These are phyloP conservation scores for Diadegma fenestrale DNA, from an alignment of 2,888 invertebrate species.

Conservation along the genomic window DNA sequence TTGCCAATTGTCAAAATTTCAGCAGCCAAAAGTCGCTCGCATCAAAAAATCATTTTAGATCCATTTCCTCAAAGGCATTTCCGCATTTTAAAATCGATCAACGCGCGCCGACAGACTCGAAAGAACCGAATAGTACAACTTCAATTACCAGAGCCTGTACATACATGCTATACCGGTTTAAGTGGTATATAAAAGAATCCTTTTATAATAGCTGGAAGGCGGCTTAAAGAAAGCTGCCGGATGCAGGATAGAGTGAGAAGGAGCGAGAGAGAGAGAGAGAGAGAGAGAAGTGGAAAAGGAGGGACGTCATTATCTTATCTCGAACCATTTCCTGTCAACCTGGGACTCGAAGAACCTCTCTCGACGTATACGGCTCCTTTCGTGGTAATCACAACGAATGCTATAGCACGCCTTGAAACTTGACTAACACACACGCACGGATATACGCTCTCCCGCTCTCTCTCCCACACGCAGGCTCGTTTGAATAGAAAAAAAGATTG, in stretches of 20 bases:
- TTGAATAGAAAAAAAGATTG: background rate
- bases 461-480: background rate
- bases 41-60: background rate
- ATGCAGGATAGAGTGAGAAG: conserved; percentile 72
- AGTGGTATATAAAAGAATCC: conserved; percentile 72
- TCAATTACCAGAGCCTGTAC: conserved; percentile 6
- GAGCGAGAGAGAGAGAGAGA: background rate
- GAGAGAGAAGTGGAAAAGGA: conserved; percentile 62
- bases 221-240: conserved; percentile 79
- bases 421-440: background rate
- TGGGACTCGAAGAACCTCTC: conserved; percentile 71
- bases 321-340: conserved; percentile 83
- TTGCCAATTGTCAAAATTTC: too few species aligned
- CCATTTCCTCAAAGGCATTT: background rate
- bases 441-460: background rate
- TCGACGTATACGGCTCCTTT: conserved; percentile 63
- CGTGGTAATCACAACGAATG: conserved; percentile 71
- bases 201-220: conserved; percentile 68
- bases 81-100: background rate
- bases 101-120: background rate
- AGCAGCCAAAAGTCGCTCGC: too few species aligned
- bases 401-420: conserved; percentile 44
- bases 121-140: background rate
- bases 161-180: conserved; percentile 68
- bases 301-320: conserved; percentile 81